Evolutionary conservation across 2,888 invertebrate genomes (phyloP), one percentile per base, ranked within the genome.

Genomic region (Leptinotarsa haldemani): DNA sequence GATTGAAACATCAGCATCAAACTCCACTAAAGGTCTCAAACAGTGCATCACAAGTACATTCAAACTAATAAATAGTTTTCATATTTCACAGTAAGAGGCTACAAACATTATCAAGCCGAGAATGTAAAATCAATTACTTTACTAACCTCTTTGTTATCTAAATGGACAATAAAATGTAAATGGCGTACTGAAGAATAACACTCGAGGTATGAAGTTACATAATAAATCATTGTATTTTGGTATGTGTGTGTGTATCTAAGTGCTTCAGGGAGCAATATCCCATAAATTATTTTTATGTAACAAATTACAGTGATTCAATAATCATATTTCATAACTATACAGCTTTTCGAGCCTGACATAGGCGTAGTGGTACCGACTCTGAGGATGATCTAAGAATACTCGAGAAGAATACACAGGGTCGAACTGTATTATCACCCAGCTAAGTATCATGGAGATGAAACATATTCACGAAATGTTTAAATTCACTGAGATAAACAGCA

Each of bases 181-280:
- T 61, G n/a, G 9, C 61, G 40, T 40, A 25, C 22, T 56, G 56
- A 15, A 22, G 56, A 56, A 25, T 56, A 56, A 15, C 56, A 56
- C 61, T 40, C 40, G 61, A 61, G 61, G 61, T 61, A 61, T 40
- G 61, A 61, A 61, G 61, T 68, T 68, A 46, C 46, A 46, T 56
- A 56, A 68, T 68, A 56, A 68, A 68, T 68, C 47, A 68, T 47
- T 68, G 56, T 68, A 68, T 68, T 68, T 68, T 68, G 56, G 68
- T 68, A 47, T 46, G 56, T 61, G 61, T 25, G 25, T 40, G 40
- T 61, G 30, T 61, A n/a, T 61, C 40, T 61, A 30, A 61, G 61
- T 22, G 56, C 68, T 56, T 56, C 68, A 56, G 56, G 68, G 56
- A 68, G 68, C 68, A 68, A 68, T 46, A 68, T 68, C 30, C 67